These are phyloP conservation scores for Chrosomus eos DNA, from an alignment of 2,797 vertebrate species.

Conservation along the genomic window DNA sequence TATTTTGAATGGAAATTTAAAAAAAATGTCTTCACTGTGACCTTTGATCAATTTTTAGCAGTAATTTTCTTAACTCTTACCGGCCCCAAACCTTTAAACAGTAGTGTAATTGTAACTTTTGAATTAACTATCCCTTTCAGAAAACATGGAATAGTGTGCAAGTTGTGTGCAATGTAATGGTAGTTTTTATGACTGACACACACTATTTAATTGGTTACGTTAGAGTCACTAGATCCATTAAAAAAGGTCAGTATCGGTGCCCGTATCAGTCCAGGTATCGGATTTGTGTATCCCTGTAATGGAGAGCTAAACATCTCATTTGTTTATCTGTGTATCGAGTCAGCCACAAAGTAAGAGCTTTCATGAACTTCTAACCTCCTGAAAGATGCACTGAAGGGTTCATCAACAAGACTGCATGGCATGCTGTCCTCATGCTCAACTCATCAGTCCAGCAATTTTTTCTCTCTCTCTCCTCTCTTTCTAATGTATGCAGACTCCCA, in stretches of 20 bases:
- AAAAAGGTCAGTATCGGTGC: not conserved
- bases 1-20: too few relatives aligned
- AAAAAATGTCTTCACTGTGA: too few relatives aligned
- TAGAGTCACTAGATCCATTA: not conserved
- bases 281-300: not conserved
- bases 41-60: too few relatives aligned
- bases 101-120: too few relatives aligned
- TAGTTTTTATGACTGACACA: not conserved
- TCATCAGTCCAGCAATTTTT: not conserved
- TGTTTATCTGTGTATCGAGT: not conserved
- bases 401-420: not conserved
- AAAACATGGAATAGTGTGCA: not conserved
- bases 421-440: not conserved
- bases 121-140: not conserved
- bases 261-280: not conserved
- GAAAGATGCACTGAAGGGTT: not conserved
- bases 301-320: conserved; percentile 3
- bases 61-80: too few relatives aligned
- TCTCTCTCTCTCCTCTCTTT: not conserved
- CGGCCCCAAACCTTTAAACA: too few relatives aligned
- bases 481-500: not conserved
- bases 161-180: not conserved
- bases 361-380: conserved; percentile 18
- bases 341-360: conserved; percentile 14
- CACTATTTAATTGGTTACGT: not conserved